Evolutionary conservation across 2,113 vertebrate species (phyloP), one percentile per base, ranked within the genome.

Genomic region (Neopipo cinnamomea): DNA sequence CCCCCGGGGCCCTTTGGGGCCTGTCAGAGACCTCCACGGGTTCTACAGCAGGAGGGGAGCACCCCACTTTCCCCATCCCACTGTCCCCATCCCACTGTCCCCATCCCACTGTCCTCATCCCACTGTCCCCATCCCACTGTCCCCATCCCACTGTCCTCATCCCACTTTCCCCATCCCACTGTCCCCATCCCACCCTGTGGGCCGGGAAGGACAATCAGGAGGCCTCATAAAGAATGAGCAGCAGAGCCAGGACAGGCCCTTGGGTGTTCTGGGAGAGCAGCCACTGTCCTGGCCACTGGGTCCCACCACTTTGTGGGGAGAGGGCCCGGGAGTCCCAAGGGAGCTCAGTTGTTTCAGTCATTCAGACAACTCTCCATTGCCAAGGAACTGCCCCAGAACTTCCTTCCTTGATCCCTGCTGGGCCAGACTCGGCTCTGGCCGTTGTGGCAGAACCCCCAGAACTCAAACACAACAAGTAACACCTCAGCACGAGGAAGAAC

Each of bases 141-240:
- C 11, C 41, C 41, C 41, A 41, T 41, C 41, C 41, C 15, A 14
- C n/a, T 28, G 25, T 33, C 28, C 35, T 55, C 5, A 5, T 3
- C 14, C 19, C 14, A 4, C 9, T n/a, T n/a, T n/a, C n/a, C n/a
- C n/a, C n/a, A n/a, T n/a, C 63, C 13, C 11, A 0, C 33, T 28
- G 25, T 33, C 28, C 35, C 61, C 5, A 5, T 3, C 14, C 19
- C 14, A 4, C 9, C 21, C 61, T 22, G 14, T 23, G 53, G 35
- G 42, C 12, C 16, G 13, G 31, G 27, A 61, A 33, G 50, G 52
- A 22, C 59, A 12, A 17, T 28, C 14, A 7, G 2, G 2, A 65
- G 71, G 55, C 42, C 55, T 20, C 49, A 21, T 7, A 16, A n/a
- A 31, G 90, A 37, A 18, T 8, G 30, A 46, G 14, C 14, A 44